These are phyloP conservation scores for Lithodes maja DNA, from an alignment of 2,888 invertebrate species.

Conservation along the genomic window DNA sequence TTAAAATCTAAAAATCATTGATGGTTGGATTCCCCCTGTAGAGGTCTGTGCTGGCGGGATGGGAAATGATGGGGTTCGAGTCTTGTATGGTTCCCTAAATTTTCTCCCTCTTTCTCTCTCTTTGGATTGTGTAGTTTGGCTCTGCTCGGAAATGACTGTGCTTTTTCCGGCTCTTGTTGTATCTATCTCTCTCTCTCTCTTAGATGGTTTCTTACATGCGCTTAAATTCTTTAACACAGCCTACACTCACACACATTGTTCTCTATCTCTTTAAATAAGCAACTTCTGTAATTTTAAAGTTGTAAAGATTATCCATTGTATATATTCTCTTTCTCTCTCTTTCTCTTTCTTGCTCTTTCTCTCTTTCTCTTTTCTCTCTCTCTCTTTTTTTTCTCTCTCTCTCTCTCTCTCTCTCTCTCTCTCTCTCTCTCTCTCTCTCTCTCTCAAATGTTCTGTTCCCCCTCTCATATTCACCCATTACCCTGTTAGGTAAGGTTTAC, in stretches of 20 bases:
- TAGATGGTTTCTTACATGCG: neutral
- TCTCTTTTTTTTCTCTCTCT: neutral
- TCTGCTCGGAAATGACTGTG: neutral
- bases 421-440: constrained; percentile 42
- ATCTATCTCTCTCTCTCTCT: constrained; percentile 24
- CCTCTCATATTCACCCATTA: neutral
- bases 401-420: constrained; percentile 44
- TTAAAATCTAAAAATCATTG: too few species aligned
- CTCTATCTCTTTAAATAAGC: neutral
- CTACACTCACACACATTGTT: neutral
- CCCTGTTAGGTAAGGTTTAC: neutral
- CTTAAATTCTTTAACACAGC: neutral
- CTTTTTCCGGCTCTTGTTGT: neutral
- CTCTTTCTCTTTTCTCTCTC: neutral
- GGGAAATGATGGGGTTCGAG: neutral
- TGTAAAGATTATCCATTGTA: too few species aligned
- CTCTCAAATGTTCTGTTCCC: constrained; percentile 22
- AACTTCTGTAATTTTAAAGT: too few species aligned
- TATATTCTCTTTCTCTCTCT: too few species aligned
- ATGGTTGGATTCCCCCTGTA: too few species aligned
- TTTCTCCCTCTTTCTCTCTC: neutral
- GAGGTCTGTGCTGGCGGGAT: neutral
- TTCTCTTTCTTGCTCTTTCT: neutral
- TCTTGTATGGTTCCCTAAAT: constrained; percentile 1
- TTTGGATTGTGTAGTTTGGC: neutral